Conservation (phyloP, 2,888 invertebrate genomes). For the Orgyia antiqua region DNA sequence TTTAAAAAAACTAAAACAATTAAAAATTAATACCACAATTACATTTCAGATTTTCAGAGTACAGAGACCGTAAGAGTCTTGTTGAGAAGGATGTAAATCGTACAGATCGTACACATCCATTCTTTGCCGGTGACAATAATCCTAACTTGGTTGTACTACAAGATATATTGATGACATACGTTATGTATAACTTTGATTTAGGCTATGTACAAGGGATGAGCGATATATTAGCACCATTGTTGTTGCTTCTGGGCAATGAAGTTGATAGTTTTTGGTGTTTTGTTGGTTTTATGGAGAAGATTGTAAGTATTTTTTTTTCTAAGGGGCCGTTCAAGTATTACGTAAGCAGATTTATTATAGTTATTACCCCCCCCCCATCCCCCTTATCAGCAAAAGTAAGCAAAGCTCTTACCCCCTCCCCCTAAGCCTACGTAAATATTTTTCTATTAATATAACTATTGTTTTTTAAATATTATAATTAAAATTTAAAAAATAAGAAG, state of each 20-base stretch:
- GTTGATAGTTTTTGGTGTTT: slow-evolving; percentile 99
- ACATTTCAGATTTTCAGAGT: slow-evolving; percentile 91
- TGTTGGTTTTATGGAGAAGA: slow-evolving; percentile 97
- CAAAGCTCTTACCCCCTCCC: too few relatives aligned
- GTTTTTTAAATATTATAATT: background rate
- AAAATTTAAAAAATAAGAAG: too few relatives aligned
- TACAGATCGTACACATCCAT: slow-evolving; percentile 94
- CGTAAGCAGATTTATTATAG: too few relatives aligned
- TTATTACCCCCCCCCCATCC: too few relatives aligned
- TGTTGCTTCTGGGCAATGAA: slow-evolving; percentile 93
- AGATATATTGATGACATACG: slow-evolving; percentile 98
- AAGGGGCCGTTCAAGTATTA: too few relatives aligned
- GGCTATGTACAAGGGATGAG: slow-evolving; percentile 99
- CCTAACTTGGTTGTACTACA: slow-evolving; percentile 89
- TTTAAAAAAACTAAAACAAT: too few relatives aligned
- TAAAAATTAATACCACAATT: too few relatives aligned
- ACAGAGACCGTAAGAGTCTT: slow-evolving; percentile 92
- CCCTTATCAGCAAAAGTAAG: too few relatives aligned
- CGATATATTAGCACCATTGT: slow-evolving; percentile 94
- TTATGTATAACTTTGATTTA: slow-evolving; percentile 99
- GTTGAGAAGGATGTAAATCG: slow-evolving; percentile 98
- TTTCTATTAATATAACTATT: background rate
- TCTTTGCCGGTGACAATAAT: slow-evolving; percentile 96
- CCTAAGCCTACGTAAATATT: too few relatives aligned
- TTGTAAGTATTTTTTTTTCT: slow-evolving; percentile 80